Conservation (phyloP, 2,113 vertebrate genomes). For the Calyptommatus sinebrachiatus region DNA sequence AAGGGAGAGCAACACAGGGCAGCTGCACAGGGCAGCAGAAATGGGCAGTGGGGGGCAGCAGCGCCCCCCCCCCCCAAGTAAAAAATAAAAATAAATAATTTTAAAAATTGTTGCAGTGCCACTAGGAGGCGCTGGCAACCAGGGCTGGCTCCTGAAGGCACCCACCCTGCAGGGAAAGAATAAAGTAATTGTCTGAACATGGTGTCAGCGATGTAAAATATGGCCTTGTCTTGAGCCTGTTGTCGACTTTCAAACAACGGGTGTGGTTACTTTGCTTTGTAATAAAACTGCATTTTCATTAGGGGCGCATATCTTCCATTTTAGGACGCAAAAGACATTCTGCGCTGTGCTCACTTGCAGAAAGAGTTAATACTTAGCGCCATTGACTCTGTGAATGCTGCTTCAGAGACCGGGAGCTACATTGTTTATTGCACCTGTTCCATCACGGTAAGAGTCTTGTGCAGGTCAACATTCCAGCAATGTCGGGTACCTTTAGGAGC, state of each 20-base stretch:
- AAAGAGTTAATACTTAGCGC: conserved; percentile 92
- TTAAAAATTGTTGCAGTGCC: no score
- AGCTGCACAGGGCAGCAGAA: background rate
- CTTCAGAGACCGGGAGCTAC: conserved; percentile 87
- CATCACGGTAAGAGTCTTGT: conserved; percentile 75
- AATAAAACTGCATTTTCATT: background rate
- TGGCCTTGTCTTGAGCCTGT: no score
- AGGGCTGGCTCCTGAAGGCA: no score
- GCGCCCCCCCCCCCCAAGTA: no score
- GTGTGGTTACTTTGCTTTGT: no score
- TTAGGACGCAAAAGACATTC: conserved; percentile 87
- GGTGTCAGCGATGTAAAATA: no score
- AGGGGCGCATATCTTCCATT: background rate
- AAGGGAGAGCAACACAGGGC: no score
- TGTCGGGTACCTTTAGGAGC: no score
- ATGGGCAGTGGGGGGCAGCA: background rate
- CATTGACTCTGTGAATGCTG: conserved; percentile 90
- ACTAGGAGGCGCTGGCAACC: background rate
- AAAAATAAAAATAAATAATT: no score
- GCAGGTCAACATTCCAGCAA: background rate
- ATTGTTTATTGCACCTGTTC: conserved; percentile 96
- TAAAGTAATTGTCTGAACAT: no score
- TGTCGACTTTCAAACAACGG: no score
- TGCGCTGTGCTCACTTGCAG: conserved; percentile 90
- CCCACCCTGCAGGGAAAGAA: no score